Evolutionary conservation across 1,140 invertebrate genomes (phyloP), one percentile per base, ranked within the genome.

Genomic region (Drosophila persimilis): DNA sequence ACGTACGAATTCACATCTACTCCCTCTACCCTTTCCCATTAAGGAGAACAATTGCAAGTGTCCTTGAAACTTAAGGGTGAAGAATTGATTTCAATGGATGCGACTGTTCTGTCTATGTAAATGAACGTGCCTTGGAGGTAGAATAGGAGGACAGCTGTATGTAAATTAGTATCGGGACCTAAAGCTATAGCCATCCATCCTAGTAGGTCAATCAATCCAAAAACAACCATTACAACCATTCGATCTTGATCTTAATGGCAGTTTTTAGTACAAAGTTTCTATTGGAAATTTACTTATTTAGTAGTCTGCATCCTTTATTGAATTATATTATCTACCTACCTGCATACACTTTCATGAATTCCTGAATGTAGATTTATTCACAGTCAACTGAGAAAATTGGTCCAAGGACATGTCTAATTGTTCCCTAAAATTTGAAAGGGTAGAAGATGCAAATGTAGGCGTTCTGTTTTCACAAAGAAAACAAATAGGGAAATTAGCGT

Each of bases 391-490:
- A 53, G 7, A 59, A 51, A 71, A 26, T 35, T 17, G 29, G 24
- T 47, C 81, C 79, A 81, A 81, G 79, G 79, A 61, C 69, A 46
- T 9, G 29, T 44, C 58, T 59, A 69, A 69, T 47, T 17, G 24
- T 59, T 47, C 9, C 6, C 7, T 43, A 47, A 15, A 45, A 46
- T 44, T 46, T 45, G 43, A 81, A 81, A 73, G 70, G 71, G 70
- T 73, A 60, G 35, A 39, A 39, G 20, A 69, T 69, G 65, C 53
- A 63, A 55, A 73, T 67, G 43, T 46, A 50, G 53, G 53, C 58
- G 59, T 55, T 44, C 61, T 52, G 45, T 52, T 62, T 13, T 53
- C 6, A 71, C 66, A 71, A 71, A 26, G n/a, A 31, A 71, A 11
- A 17, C 4, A 51, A 47, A 17, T 41, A 52, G 46, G 46, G 54